Base-by-base conservation (phyloP, 2,888 invertebrate species). In the Chrysina gloriosa region DNA sequence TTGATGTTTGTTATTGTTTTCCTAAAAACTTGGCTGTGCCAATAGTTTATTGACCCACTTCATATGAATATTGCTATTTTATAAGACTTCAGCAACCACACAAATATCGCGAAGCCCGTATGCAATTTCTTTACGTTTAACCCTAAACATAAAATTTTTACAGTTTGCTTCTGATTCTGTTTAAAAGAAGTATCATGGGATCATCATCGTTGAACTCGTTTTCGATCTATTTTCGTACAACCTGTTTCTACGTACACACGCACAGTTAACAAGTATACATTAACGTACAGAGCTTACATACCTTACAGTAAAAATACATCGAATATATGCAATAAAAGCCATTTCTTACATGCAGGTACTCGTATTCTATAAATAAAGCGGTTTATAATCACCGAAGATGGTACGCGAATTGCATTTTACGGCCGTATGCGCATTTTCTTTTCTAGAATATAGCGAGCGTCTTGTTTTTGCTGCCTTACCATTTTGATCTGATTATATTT, bases 331-430 rank as follows among this genome's bases (percentile, higher is more conserved):
- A 63, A 48, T 63, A 63, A 47, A 61, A 63, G 9, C 21, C 21
- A 47, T 63, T 58, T 56, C 65, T 65, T 56, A 45, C 25, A 65
- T 65, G 2, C 9, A 39, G 25, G 58, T 58, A 65, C 65, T 27
- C 21, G 65, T 65, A 56, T 65, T 56, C 56, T 65, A 65, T 65
- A 65, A 65, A 65, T 65, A 65, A 56, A 65, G 56, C 14, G 31
- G 48, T 48, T 31, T 63, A 48, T 63, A 48, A 48, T 34, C 48
- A 31, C 42, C 65, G 31, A 45, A 56, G 52, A 65, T 42, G 54
- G 45, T 21, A 19, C 47, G 45, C 45, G 45, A 14, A 65, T 56
- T 27, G 19, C 56, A 27, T 56, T 34, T 50, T 31, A 50, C 21
- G 19, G 31, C 0, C 3, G 21, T 27, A n/a, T 50, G 31, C 23